Evolutionary conservation across 2,888 invertebrate genomes (phyloP), one percentile per base, ranked within the genome.

Genomic region (Choreutis nemorana): DNA sequence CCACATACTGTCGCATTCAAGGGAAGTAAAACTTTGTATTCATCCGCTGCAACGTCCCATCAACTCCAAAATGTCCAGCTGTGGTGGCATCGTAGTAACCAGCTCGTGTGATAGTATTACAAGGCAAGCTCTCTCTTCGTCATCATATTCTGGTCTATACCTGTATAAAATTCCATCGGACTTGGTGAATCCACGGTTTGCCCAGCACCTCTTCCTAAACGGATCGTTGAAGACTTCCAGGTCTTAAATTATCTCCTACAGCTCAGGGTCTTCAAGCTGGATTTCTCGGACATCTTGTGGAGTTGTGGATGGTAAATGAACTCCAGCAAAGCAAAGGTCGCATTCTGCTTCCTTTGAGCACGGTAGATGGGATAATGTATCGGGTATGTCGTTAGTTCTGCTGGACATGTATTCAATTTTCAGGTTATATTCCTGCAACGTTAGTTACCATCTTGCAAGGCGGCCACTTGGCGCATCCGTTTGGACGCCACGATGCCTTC

Each of bases 401-500:
- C 67, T 67, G 0, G 51, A 51, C 1, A 41, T 41, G 33, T 71
- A 67, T 10, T 44, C 35, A 1, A 68, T 50, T 0, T 42, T 40
- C 6, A 66, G 40, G 16, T 65, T 45, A 34, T 53, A 66, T 1
- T 48, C 39, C 34, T 64, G 57, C 2, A 77, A 33, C 3, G 33
- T 30, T 2, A 73, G 29, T 0, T 57, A 57, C 73, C 72, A 78
- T 23, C 70, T 32, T 0, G 58, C 60, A 1, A 79, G 36, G 16
- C 71, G 35, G 2, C 60, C 64, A 2, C 50, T 43, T 0, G 56
- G 53, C 8, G 62, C n/a, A n/a, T n/a, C n/a, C n/a, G n/a, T n/a
- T n/a, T n/a, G n/a, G n/a, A n/a, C n/a, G n/a, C n/a, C n/a, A n/a
- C n/a, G n/a, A n/a, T n/a, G n/a, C n/a, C n/a, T n/a, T n/a, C n/a